phyloP scores from a whole-genome alignment of 1,140 invertebrate genomes.

The Hestina assimilis region DNA sequence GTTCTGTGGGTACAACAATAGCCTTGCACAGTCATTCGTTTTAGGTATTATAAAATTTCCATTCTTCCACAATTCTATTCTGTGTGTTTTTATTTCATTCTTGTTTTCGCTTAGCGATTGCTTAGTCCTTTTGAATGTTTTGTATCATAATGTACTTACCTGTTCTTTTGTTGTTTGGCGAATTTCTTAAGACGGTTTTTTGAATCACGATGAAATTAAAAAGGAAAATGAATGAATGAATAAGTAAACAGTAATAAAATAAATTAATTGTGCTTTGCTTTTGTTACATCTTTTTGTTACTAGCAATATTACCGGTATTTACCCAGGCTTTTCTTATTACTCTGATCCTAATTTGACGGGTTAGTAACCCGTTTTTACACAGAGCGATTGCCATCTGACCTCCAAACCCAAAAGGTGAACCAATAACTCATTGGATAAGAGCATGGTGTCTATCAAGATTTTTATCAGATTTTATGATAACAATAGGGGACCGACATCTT shows the following conservation, averaged over 20 bases:
- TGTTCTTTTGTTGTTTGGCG: constrained; percentile 19
- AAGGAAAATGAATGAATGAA: background rate
- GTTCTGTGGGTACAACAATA: constrained; percentile 69
- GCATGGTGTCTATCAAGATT: too few species aligned
- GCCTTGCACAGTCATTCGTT: constrained; percentile 68
- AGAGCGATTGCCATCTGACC: too few species aligned
- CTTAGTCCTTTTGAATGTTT: constrained; percentile 34
- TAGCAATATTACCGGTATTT: too few species aligned
- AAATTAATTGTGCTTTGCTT: background rate
- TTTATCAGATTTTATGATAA: too few species aligned
- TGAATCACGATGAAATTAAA: background rate
- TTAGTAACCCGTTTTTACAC: too few species aligned
- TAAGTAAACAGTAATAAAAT: background rate
- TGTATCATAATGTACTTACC: constrained; percentile 36
- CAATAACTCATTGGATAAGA: too few species aligned
- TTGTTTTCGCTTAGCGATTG: constrained; percentile 34
- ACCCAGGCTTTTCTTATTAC: too few species aligned
- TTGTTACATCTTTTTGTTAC: background rate
- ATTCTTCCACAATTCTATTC: constrained; percentile 39
- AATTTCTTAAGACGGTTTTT: constrained; percentile 23
- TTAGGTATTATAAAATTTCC: constrained; percentile 66
- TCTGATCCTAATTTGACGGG: too few species aligned
- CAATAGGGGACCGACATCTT: too few species aligned
- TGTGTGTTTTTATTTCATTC: constrained; percentile 26
- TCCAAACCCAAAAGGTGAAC: too few species aligned